These are phyloP conservation scores for Lagria hirta DNA, from an alignment of 2,888 invertebrate species.

Conservation along the genomic window DNA sequence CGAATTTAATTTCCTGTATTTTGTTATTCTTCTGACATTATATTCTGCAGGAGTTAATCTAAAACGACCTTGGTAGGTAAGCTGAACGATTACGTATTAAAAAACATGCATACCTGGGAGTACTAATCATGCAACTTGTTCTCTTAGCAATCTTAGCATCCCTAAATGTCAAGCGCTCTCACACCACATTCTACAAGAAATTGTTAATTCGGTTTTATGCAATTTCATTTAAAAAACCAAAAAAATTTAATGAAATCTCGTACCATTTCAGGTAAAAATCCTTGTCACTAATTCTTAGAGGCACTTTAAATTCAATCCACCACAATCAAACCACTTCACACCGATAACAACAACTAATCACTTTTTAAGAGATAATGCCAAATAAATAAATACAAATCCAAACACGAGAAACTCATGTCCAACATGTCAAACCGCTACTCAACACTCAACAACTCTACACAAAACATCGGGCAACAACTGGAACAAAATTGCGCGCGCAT, in stretches of 20 bases:
- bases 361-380: slow-evolving; percentile 12
- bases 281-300: slow-evolving; percentile 29
- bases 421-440: slow-evolving; percentile 18
- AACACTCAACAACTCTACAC: slow-evolving; percentile 15
- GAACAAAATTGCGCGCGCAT: slow-evolving; percentile 10
- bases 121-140: slow-evolving; percentile 20
- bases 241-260: slow-evolving; percentile 23
- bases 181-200: too few relatives aligned
- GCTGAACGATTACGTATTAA: slow-evolving; percentile 34
- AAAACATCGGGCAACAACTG: slow-evolving; percentile 12
- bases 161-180: slow-evolving; percentile 18
- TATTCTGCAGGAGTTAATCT: slow-evolving; percentile 28
- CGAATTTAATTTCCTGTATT: slow-evolving; percentile 35
- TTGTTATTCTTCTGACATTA: slow-evolving; percentile 34
- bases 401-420: slow-evolving; percentile 17
- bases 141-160: slow-evolving; percentile 6
- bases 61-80: slow-evolving; percentile 36
- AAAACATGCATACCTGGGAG: slow-evolving; percentile 29
- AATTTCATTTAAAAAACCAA: too few relatives aligned
- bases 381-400: slow-evolving; percentile 22
- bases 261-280: slow-evolving; percentile 32
- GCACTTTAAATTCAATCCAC: too few relatives aligned
- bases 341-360: slow-evolving; percentile 10
- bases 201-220: slow-evolving; percentile 7
- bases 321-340: slow-evolving; percentile 17